Base-by-base conservation (phyloP, 2,113 vertebrate species). In the Phrynosoma blainvillii region DNA sequence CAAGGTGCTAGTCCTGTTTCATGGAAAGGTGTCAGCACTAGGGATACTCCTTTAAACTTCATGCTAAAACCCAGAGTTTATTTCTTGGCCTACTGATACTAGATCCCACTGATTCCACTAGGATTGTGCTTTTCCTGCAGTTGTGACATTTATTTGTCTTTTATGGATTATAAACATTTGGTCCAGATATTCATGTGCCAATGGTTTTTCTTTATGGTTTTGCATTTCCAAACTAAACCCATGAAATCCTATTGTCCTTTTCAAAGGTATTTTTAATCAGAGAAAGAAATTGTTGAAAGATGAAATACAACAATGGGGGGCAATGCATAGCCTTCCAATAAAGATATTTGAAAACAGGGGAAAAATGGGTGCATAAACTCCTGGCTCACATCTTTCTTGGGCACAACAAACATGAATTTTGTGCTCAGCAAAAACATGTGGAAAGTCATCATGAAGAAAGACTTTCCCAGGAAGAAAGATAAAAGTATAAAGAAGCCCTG, bases 391-490 rank as follows among this genome's bases (percentile, higher is more conserved):
- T 47, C 62, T 82, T 40, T 87, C 81, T 40, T 82, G 40, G 12
- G 20, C 59, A 74, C 14, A 47, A 16, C 36, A 81, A 47, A n/a
- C 27, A 79, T 36, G 42, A 32, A 79, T 47, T 82, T 87, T 87
- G 23, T 82, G 11, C 14, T 76, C 30, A 70, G 54, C 68, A 75
- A 75, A 79, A 75, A 20, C 59, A 78, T 27, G 25, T 78, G 40
- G 27, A 23, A 87, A 76, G 30, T n/a, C 56, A 52, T 30, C 9
- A 66, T 14, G 21, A 87, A 21, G 25, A 75, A 82, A 75, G 12
- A 14, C 47, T 79, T 86, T 86, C 77, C 21, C 23, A 79, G 85
- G 71, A 82, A 52, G 79, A 52, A 32, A 87, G 70, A 87, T 82
- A 80, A 79, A 65, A 75, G 27, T 74, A 20, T 78, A 56, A 84